Evolutionary conservation across 2,113 vertebrate genomes (phyloP), one percentile per base, ranked within the genome.

Genomic region (Anhinga rufa): DNA sequence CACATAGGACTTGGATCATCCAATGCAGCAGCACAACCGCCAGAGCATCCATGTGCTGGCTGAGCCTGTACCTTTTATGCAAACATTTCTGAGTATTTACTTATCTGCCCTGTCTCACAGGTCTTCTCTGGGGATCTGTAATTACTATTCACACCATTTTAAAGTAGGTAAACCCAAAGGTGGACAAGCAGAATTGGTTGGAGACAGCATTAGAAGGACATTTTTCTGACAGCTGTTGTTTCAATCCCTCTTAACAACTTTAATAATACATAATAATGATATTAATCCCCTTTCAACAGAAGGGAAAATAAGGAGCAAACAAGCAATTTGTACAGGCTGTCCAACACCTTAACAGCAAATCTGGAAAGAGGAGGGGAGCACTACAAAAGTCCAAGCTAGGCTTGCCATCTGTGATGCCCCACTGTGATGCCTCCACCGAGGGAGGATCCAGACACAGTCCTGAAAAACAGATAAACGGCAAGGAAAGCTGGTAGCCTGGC

Each of bases 401-500:
- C 29, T 42, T 25, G 28, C 17, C 61, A 7, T n/a, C 82, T 6
- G 2, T 10, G 42, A 48, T 85, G 69, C 40, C 72, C 36, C 52
- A 19, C 52, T 75, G 38, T 38, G n/a, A n/a, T n/a, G 68, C 71
- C 57, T 91, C 57, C 70, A 31, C 44, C 2, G 0, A 58, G 81
- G 60, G 64, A 81, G 31, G 71, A 94, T 72, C 44, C 66, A 70
- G 88, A 48, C 65, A 55, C 36, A 82, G 49, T 44, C 61, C 88
- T 86, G 81, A 72, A 94, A 79, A 95, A 83, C 90, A 86, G 88
- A 93, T 82, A 92, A 92, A 54, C 44, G 86, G 74, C 80, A 65
- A 77, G 57, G 52, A 49, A 87, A 88, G 44, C 83, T 90, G 91
- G 51, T 88, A 90, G 90, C 28, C 52, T 38, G 55, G 82, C 42